Percentiles rank a stretch among this genome's conserved stretches.
Conservation (phyloP, 2,797 vertebrate species). For the Chloroceryle inda region DNA sequence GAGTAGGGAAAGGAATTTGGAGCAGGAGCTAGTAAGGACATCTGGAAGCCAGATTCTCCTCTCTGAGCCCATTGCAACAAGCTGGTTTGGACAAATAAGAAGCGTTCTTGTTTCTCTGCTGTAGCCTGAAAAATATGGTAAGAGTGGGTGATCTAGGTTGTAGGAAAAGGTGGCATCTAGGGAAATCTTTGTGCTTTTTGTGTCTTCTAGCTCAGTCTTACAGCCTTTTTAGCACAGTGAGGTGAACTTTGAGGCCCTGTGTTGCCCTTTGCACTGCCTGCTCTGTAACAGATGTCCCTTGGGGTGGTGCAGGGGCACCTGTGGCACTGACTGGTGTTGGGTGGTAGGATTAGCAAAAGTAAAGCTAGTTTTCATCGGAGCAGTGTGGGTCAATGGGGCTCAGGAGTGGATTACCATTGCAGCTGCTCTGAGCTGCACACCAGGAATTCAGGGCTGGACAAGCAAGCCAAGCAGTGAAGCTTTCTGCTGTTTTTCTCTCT, state of each 20-base stretch:
- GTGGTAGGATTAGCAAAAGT: neutral
- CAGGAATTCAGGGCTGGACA: neutral
- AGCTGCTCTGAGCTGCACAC: constrained; percentile 30
- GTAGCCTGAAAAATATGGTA: neutral
- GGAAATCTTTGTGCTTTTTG: neutral
- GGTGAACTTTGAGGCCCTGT: neutral
- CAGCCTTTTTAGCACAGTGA: neutral
- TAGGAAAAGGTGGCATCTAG: neutral
- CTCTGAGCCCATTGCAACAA: neutral
- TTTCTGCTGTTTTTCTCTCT: constrained; percentile 21
- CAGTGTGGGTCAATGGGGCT: neutral
- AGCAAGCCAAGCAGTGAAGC: neutral
- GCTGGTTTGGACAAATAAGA: neutral
- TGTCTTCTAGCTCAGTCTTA: neutral
- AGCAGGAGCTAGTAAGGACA: constrained; percentile 2
- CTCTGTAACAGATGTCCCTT: neutral
- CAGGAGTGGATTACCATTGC: neutral
- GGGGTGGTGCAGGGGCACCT: neutral
- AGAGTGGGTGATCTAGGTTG: neutral
- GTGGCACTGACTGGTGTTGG: neutral
- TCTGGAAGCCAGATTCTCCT: constrained; percentile 51
- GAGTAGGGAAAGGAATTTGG: neutral
- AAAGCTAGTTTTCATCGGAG: neutral
- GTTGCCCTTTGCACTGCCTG: neutral
- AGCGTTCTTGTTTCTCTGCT: neutral